Evolutionary conservation across 2,888 invertebrate species (phyloP), one percentile per base, ranked within the genome.

Genomic region (Heterodera filipjevi): DNA sequence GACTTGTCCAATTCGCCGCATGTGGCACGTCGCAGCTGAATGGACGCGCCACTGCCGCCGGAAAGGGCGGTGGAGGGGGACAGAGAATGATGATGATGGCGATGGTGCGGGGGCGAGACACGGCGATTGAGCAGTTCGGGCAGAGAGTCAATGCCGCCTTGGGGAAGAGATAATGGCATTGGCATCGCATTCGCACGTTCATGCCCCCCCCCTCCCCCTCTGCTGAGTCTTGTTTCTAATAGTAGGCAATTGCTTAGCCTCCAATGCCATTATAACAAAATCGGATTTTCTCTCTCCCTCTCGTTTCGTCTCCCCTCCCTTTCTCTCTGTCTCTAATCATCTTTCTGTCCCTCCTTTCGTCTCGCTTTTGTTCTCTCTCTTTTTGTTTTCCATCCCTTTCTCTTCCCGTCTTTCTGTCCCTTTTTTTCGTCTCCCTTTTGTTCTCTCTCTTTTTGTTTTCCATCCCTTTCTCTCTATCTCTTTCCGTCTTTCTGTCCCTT

Each of bases 51-150:
- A 27, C 68, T 32, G 53, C 14, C 59, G 10, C 68, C 68, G 32
- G 68, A 68, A 22, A 64, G 64, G 16, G 68, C 16, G 68, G 33
- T 16, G 32, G 68, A 32, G 14, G 68, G 35, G 33, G 68, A 59
- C 59, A 59, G 59, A 3, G 59, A 59, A n/a, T 59, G 59, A 12
- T n/a, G 53, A 53, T 19, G 16, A 22, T 16, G n/a, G n/a, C 27
- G 59, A 12, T n/a, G 59, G 22, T 59, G 59, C n/a, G 68, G 68
- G 8, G 68, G 68, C 12, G 68, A 68, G 16, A 68, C 32, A 5
- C 68, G 16, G 12, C 68, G 68, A 35, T 68, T 68, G 68, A 68
- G 32, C 68, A 68, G 16, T 8, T 32, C 68, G 33, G 64, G 16
- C 27, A 68, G 33, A 68, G 59, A 49, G 49, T 19, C 49, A 19